phyloP scores from a whole-genome alignment of 2,797 vertebrate species.

The Sebastiscus albofasciatus region DNA sequence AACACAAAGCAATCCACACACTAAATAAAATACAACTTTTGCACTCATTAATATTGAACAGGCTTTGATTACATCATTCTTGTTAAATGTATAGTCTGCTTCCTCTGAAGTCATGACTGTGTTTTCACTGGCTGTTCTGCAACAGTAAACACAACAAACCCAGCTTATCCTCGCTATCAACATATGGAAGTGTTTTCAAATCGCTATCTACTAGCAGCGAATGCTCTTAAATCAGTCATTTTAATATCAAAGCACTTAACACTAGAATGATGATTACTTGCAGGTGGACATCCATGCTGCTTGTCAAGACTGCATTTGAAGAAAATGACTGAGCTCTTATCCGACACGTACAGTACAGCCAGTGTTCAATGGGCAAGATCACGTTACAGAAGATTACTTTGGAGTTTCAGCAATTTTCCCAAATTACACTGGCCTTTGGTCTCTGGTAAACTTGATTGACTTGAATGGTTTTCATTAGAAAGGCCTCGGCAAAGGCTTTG shows the following conservation, averaged over 20 bases:
- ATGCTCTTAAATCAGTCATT: constrained; percentile 86
- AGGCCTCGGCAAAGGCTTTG: constrained; percentile 58
- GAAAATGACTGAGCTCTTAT: constrained; percentile 86
- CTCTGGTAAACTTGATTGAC: constrained; percentile 84
- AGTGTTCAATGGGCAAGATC: constrained; percentile 81
- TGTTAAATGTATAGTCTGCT: constrained; percentile 8
- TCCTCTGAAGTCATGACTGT: constrained; percentile 23
- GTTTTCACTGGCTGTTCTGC: constrained; percentile 51
- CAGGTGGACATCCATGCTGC: constrained; percentile 80
- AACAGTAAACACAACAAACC: constrained; percentile 57
- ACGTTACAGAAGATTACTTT: constrained; percentile 86
- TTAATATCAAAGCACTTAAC: constrained; percentile 89
- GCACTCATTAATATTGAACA: constrained; percentile 8
- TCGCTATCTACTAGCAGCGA: constrained; percentile 81
- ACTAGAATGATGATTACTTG: constrained; percentile 86
- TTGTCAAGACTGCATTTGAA: constrained; percentile 82
- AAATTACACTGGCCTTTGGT: constrained; percentile 87
- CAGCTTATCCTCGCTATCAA: constrained; percentile 74
- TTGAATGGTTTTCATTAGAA: constrained; percentile 88
- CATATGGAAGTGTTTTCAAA: constrained; percentile 83
- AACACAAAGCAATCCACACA: not conserved
- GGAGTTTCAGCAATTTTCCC: constrained; percentile 84
- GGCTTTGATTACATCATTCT: constrained; percentile 18
- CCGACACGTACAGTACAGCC: constrained; percentile 86
- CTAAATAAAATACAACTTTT: not conserved